Base-by-base conservation (phyloP, 2,113 vertebrate genomes). In the Bolborhynchus lineola region DNA sequence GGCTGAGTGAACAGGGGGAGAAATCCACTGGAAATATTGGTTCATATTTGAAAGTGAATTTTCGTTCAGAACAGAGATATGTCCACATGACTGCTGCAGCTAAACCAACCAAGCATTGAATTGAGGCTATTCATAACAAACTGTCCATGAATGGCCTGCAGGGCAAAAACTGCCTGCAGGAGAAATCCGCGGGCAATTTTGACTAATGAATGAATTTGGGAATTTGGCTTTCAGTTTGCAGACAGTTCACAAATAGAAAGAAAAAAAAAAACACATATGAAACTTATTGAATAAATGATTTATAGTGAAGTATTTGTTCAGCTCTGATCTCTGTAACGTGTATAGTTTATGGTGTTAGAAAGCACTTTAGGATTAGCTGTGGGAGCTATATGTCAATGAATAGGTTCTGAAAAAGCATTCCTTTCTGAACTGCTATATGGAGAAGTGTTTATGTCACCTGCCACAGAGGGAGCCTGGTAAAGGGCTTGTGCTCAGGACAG, bases 51-150 rank as follows among this genome's bases (percentile, higher is more conserved):
- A 82, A 93, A 96, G 90, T 49, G 77, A 80, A 87, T 97, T 96
- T 97, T 90, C 77, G 84, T 94, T 95, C 74, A 87, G 77, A 96
- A 76, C 57, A 82, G 88, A 93, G 52, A 14, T 35, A 65, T 3
- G 0, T 95, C 86, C 92, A 87, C 86, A 89, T 72, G 88, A 89
- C 62, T 85, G 81, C 92, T 76, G 93, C 77, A 94, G 93, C 88
- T 96, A 94, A 96, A 93, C 88, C 86, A 96, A 84, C 86, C 92
- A 95, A 96, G 93, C 95, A 96, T 92, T 96, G 95, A 96, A 96
- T 92, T 93, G 95, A 95, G 77, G 81, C 91, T 96, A 94, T 96
- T 94, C 86, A 89, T 96, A 96, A 96, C 83, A 94, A 96, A 94
- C 86, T 95, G 86, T 82, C 93, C 93, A 96, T 92, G 91, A 94